Evolutionary conservation across 2,888 invertebrate genomes (phyloP).

Genomic region (Hirtodrosophila confusa): DNA sequence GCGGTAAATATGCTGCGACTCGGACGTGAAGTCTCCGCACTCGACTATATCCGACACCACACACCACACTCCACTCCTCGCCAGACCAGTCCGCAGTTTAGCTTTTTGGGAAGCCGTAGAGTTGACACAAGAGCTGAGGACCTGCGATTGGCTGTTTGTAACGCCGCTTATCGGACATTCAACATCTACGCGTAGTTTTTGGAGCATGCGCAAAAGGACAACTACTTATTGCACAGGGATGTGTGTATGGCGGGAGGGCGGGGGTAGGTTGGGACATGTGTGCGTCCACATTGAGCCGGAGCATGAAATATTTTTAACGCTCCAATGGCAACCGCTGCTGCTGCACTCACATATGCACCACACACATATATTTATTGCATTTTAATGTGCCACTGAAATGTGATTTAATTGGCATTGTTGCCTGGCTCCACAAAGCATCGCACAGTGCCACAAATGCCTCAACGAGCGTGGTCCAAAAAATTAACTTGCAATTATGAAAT

Average conservation of each 20-base stretch:
- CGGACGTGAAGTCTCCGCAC: slow-evolving; percentile 12
- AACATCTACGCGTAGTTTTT: slow-evolving; percentile 62
- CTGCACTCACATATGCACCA: slow-evolving; percentile 16
- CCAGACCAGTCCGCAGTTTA: neutral
- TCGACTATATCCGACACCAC: too few relatives aligned
- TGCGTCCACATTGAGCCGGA: slow-evolving; percentile 29
- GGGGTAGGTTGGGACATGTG: neutral
- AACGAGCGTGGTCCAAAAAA: neutral
- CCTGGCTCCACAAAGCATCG: slow-evolving; percentile 18
- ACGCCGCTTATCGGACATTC: slow-evolving; percentile 55
- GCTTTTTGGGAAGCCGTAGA: slow-evolving; percentile 56
- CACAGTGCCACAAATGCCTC: slow-evolving; percentile 48
- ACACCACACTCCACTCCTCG: neutral
- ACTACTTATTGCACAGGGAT: slow-evolving; percentile 17
- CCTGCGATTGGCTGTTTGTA: slow-evolving; percentile 57
- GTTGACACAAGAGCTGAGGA: slow-evolving; percentile 26
- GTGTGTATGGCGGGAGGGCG: neutral
- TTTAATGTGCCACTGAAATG: slow-evolving; percentile 79
- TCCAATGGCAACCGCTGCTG: slow-evolving; percentile 49
- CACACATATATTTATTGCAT: slow-evolving; percentile 71
- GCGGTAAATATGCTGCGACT: slow-evolving; percentile 59
- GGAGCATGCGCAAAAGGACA: slow-evolving; percentile 63
- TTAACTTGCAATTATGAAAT: too few relatives aligned
- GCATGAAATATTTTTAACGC: slow-evolving; percentile 72
- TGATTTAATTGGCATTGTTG: slow-evolving; percentile 78